Conservation (phyloP, 2,888 invertebrate species). For the Alitta virens region DNA sequence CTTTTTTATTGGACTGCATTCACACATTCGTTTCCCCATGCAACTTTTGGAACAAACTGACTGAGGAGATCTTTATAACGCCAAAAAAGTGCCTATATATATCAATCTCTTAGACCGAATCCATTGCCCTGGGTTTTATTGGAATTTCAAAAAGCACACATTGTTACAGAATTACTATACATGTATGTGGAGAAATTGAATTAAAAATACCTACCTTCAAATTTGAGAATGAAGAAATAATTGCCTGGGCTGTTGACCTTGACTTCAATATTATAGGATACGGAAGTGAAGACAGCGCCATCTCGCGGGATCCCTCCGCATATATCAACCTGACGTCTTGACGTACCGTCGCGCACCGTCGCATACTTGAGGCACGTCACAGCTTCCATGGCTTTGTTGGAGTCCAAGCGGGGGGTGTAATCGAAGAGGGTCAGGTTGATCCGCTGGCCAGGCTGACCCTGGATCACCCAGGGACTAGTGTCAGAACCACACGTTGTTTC, state of each 20-base stretch:
- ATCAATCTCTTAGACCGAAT: too few relatives aligned
- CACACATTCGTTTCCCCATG: too few relatives aligned
- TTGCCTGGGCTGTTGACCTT: conserved; percentile 6
- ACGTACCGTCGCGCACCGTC: conserved; percentile 4
- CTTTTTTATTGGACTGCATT: too few relatives aligned
- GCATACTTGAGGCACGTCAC: conserved; percentile 11
- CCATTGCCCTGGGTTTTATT: too few relatives aligned
- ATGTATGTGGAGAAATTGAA: too few relatives aligned
- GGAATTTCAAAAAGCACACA: too few relatives aligned
- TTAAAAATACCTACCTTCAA: conserved; percentile 1
- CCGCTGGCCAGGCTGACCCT: conserved; percentile 19
- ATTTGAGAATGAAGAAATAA: conserved; percentile 10
- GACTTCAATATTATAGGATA: conserved; percentile 11
- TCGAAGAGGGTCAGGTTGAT: conserved; percentile 24
- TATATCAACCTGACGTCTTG: conserved; percentile 7
- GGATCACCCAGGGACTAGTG: conserved; percentile 19
- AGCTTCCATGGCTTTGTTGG: conserved; percentile 17
- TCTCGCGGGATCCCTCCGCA: conserved; percentile 7
- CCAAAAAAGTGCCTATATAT: too few relatives aligned
- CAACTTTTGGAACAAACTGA: too few relatives aligned
- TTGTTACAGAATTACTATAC: too few relatives aligned
- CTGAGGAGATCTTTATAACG: too few relatives aligned
- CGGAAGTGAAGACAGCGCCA: conserved; percentile 9
- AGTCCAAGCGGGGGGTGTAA: conserved; percentile 12
- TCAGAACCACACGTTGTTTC: conserved; percentile 18